These are phyloP conservation scores for Autographa pulchrina DNA, from an alignment of 2,888 invertebrate species.

Conservation along the genomic window DNA sequence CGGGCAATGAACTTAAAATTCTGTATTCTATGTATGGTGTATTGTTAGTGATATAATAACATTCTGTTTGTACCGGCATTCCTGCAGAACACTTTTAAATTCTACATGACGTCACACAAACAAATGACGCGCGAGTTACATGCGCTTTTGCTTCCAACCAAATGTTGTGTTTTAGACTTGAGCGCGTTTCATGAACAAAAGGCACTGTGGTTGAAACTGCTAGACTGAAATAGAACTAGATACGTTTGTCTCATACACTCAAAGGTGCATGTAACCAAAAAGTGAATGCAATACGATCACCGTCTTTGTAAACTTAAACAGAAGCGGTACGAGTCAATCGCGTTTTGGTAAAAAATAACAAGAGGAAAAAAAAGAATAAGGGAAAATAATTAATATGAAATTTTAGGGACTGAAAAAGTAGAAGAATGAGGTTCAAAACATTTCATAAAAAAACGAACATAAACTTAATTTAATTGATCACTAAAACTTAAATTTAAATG, in stretches of 20 bases:
- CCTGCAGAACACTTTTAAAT: neutral
- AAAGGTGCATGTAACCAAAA: neutral
- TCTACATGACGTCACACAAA: neutral
- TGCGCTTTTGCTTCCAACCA: neutral
- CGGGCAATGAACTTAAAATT: neutral
- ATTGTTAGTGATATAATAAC: constrained; percentile 4
- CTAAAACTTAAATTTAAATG: neutral
- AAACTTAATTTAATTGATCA: neutral
- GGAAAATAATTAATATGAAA: no score
- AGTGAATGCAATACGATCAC: no score
- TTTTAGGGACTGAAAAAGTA: neutral
- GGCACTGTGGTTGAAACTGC: neutral
- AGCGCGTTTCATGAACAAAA: neutral
- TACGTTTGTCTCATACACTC: neutral
- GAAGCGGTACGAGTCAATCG: no score
- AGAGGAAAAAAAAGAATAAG: no score
- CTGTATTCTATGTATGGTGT: neutral
- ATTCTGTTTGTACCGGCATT: neutral
- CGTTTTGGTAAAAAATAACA: no score
- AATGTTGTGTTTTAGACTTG: neutral
- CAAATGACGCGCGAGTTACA: neutral
- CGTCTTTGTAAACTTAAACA: no score
- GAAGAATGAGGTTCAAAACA: neutral
- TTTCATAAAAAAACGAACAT: neutral
- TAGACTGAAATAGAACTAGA: neutral